Base-by-base conservation (phyloP, 2,888 invertebrate genomes). In the Resseliella maxima region DNA sequence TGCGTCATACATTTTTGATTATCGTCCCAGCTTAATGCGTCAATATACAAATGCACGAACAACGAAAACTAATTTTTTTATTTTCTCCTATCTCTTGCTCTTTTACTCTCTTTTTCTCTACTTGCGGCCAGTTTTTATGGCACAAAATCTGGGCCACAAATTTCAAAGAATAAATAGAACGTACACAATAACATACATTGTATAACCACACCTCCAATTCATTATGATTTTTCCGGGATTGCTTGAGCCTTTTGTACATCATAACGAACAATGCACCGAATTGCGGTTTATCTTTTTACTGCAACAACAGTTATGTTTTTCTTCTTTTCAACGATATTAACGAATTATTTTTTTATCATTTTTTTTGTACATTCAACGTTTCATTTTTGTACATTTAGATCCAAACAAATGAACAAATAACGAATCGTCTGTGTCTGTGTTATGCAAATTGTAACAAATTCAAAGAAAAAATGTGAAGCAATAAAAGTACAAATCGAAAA, bases 171-270 rank as follows among this genome's bases (percentile, higher is more conserved):
- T 72, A 72, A 72, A 72, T 72, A 72, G 72, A 72, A 35, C 72
- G 31, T 15, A n/a, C 72, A 72, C 72, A 72, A 72, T 72, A 59
- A n/a, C 72, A n/a, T n/a, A n/a, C n/a, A 72, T 72, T 72, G 72
- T 72, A 72, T 35, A 15, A 72, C 72, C 72, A 35, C 72, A 72
- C 72, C 72, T 72, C 72, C 72, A 72, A 72, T 72, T 72, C 72
- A 72, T 72, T 35, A 72, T 72, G 31, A 72, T 72, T 72, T 72
- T 72, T 31, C 72, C 72, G 72, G 72, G 72, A 35, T 72, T 72
- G 72, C 18, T 3, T 21, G 41, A 5, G 41, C 41, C 41, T 21
- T 18, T 59, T 59, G n/a, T 59, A 10, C 24, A 10, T 59, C 59
- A 59, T 12, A 72, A 72, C 35, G 72, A 72, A 72, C 72, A 72